phyloP scores from a whole-genome alignment of 2,113 vertebrate genomes.

The Antechinus flavipes region DNA sequence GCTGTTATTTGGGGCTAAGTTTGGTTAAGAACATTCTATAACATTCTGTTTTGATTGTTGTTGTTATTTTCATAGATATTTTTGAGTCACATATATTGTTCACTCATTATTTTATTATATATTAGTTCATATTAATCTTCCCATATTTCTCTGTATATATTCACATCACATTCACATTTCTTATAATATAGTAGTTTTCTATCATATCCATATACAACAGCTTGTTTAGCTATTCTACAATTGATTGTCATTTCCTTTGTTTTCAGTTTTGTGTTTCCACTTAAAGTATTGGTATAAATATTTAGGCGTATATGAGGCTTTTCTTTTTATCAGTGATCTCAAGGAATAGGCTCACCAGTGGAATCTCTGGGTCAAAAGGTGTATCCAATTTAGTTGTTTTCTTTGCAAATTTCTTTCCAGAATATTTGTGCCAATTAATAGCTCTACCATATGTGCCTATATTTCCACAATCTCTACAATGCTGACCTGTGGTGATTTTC shows the following conservation, averaged over 20 bases:
- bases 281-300: not conserved
- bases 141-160: not conserved
- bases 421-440: not conserved
- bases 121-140: not conserved
- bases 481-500: not conserved
- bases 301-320: not conserved
- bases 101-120: not conserved
- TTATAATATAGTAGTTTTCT: not conserved
- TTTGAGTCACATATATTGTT: not conserved
- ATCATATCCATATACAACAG: not conserved
- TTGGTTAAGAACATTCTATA: not conserved
- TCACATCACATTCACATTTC: not conserved
- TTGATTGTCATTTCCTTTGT: not conserved
- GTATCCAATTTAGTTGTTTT: not conserved
- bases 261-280: not conserved
- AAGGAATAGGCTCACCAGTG: not conserved
- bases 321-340: not conserved
- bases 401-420: not conserved
- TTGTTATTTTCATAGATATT: not conserved
- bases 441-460: not conserved
- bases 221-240: not conserved
- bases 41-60: not conserved
- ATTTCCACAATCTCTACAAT: not conserved
- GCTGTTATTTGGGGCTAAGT: not conserved
- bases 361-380: not conserved